Percentiles rank a stretch among this genome's conserved stretches.
Evolutionary conservation across 2,797 vertebrate species (phyloP).

Genomic region (Percopsis omiscomaycus): DNA sequence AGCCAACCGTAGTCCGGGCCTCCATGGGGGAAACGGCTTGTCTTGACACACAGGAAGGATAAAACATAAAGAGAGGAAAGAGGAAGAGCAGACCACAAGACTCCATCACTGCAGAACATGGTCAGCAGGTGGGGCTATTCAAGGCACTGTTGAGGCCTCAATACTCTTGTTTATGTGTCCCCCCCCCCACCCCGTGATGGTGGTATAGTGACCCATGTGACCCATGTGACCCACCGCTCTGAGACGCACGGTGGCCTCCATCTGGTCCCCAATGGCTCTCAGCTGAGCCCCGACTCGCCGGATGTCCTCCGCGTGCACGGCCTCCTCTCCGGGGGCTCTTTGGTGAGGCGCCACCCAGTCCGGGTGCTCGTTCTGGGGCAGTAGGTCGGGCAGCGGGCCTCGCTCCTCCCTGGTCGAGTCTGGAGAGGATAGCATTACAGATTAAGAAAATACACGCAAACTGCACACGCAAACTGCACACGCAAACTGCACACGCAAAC

Average conservation of each 20-base stretch:
- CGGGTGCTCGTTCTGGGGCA: conserved; percentile 51
- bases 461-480: neutral
- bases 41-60: neutral
- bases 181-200: no score
- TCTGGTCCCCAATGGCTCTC: conserved; percentile 72
- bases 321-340: conserved; percentile 33
- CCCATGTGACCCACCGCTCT: conserved; percentile 65
- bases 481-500: no score
- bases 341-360: conserved; percentile 26
- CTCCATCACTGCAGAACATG: no score
- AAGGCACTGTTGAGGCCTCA: no score
- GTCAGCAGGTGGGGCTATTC: no score
- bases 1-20: neutral
- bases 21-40: conserved; percentile 4
- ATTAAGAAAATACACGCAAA: neutral
- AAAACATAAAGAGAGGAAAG: neutral
- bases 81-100: neutral
- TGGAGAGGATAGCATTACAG: conserved; percentile 19
- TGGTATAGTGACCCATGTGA: no score
- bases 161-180: no score
- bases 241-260: conserved; percentile 61
- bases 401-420: conserved; percentile 35
- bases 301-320: conserved; percentile 45
- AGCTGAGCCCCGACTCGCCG: conserved; percentile 68
- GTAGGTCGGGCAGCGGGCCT: conserved; percentile 61